Base-by-base conservation (phyloP, 2,888 invertebrate genomes). In the Chymomyza procnemis region DNA sequence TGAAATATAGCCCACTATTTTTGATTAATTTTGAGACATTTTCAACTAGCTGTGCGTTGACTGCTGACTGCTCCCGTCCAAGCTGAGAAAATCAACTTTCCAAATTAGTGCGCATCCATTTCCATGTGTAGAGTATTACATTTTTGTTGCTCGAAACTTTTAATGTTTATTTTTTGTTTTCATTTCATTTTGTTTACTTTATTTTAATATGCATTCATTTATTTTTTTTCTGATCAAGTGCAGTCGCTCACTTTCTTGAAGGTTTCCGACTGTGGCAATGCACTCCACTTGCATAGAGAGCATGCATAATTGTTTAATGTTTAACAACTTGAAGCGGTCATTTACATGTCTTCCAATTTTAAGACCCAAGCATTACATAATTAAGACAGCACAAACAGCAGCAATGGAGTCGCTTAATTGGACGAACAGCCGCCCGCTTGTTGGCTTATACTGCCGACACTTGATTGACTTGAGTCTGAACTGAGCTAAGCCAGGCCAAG, bases 261-360 rank as follows among this genome's bases (percentile, higher is more conserved):
- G 34, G 34, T 41, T 41, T 41, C 34, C 34, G 34, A 41, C 34
- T 41, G 12, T 12, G 34, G 34, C 50, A 50, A 50, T 18, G 50
- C 50, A 16, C 50, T 50, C 16, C 50, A 50, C 50, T 50, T 50
- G 50, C 34, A 41, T 41, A 12, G 1, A 12, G 1, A 18, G 14
- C 50, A 50, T 50, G 50, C 50, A 50, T 50, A 50, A 50, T 50
- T 50, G 50, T 50, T 50, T 50, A 50, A 19, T 69, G 85, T 81
- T 85, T 81, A 84, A 85, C 84, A 78, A 85, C 86, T 76, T 41
- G 34, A 71, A 14, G 65, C 76, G 73, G 69, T 63, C 80, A 80
- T 83, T 78, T 83, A 85, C 83, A 85, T 83, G 81, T 86, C 75
- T 84, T 82, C 34, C 81, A 84, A 82, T 84, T 84, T 86, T 77